phyloP scores from a whole-genome alignment of 1,140 invertebrate species.

The Drosophila orosa region DNA sequence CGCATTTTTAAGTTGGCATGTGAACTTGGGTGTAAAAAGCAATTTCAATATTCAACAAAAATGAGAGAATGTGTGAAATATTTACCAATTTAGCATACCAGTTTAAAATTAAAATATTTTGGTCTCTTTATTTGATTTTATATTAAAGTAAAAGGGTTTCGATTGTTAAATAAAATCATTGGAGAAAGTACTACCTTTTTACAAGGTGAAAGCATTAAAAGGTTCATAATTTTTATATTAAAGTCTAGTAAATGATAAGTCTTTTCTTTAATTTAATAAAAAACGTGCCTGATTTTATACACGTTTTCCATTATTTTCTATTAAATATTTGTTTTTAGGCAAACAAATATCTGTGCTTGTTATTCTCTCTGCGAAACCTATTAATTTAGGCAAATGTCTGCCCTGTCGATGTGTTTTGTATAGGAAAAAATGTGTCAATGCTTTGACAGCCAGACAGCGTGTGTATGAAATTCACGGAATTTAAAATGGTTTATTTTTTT shows the following conservation, averaged over 20 bases:
- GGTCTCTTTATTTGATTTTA: not conserved
- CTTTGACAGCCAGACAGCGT: conserved; percentile 3
- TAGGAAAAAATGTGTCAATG: conserved; percentile 21
- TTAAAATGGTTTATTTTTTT: not conserved
- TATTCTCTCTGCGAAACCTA: not conserved
- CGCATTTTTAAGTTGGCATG: conserved; percentile 38
- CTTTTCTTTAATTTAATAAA: not conserved
- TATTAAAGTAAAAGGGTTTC: not conserved
- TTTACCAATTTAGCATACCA: not conserved
- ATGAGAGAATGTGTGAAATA: not conserved
- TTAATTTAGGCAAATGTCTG: conserved; percentile 4
- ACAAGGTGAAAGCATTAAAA: not conserved
- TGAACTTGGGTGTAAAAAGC: conserved; percentile 39
- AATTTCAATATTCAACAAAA: conserved; percentile 32
- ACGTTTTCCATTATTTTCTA: not conserved
- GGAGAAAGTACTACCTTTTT: not conserved
- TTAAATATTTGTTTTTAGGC: not conserved
- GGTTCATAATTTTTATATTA: not conserved
- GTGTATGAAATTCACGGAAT: conserved; percentile 5
- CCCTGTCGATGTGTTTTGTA: conserved; percentile 39
- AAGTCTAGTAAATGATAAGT: not conserved
- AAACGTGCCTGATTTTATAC: not conserved
- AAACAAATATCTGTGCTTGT: not conserved
- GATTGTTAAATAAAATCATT: too few relatives aligned
- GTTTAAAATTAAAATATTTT: not conserved